Percentiles rank a stretch among this genome's conserved stretches.
These are phyloP conservation scores for Dallia pectoralis DNA, from an alignment of 2,797 vertebrate species.

Conservation along the genomic window DNA sequence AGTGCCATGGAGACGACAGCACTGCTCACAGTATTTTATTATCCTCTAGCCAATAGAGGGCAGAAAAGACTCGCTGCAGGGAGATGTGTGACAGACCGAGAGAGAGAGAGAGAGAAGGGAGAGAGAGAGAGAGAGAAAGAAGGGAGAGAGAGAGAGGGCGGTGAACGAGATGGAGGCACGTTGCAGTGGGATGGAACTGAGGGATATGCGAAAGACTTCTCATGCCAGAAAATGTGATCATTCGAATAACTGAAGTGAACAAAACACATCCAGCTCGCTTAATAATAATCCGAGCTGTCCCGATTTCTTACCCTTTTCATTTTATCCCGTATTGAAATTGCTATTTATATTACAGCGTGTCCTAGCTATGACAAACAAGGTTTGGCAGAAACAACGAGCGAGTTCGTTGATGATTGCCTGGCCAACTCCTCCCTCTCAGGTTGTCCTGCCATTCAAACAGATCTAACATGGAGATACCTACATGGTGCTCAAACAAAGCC, in stretches of 20 bases:
- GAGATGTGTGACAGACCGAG: not conserved
- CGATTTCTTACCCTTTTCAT: conserved; percentile 35
- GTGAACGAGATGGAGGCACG: conserved; percentile 45
- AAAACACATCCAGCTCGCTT: conserved; percentile 36
- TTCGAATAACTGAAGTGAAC: conserved; percentile 60
- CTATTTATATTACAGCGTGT: conserved; percentile 20
- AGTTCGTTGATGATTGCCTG: not conserved
- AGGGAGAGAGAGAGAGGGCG: not conserved
- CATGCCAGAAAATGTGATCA: conserved; percentile 74
- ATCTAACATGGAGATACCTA: not conserved
- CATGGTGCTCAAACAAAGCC: not conserved
- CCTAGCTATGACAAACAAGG: conserved; percentile 33
- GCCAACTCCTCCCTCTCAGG: not conserved
- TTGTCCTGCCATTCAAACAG: not conserved
- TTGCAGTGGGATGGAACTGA: conserved; percentile 65
- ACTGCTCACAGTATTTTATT: not conserved
- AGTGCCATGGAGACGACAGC: not conserved
- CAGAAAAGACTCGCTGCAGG: conserved; percentile 34
- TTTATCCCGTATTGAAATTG: conserved; percentile 27
- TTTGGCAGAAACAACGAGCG: not conserved
- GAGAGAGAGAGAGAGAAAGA: not conserved
- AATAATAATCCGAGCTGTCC: conserved; percentile 50
- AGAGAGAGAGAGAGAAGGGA: not conserved
- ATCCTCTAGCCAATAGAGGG: conserved; percentile 62
- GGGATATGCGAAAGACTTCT: conserved; percentile 74